A percentile compares a stretch with the other conserved stretches of the same genome.
These are phyloP conservation scores for Helicoverpa assulta DNA, from an alignment of 2,888 invertebrate species.

Conservation along the genomic window DNA sequence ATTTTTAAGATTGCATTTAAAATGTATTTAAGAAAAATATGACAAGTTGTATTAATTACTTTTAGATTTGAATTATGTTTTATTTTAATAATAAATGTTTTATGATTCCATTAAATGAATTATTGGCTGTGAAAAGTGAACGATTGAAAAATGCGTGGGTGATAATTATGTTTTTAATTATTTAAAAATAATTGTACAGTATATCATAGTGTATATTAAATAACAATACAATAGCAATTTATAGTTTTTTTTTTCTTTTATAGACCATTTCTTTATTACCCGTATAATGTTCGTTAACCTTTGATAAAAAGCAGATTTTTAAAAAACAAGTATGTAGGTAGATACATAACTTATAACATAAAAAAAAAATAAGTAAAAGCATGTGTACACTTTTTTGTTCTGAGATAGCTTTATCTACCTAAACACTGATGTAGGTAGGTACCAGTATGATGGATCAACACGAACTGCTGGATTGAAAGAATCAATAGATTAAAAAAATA, in stretches of 20 bases:
- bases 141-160: slow-evolving; percentile 17
- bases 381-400: too few relatives aligned
- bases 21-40: neutral
- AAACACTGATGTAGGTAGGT: too few relatives aligned
- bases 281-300: neutral
- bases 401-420: too few relatives aligned
- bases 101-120: slow-evolving; percentile 19
- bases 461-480: too few relatives aligned
- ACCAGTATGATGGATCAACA: too few relatives aligned
- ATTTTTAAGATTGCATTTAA: neutral
- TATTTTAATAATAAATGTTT: slow-evolving; percentile 18
- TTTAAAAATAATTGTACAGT: slow-evolving; percentile 27
- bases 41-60: neutral
- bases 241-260: slow-evolving; percentile 24
- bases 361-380: too few relatives aligned
- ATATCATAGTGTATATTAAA: slow-evolving; percentile 26
- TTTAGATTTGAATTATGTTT: slow-evolving; percentile 8
- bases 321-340: too few relatives aligned
- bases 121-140: slow-evolving; percentile 49
- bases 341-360: too few relatives aligned
- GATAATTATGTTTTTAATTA: slow-evolving; percentile 18
- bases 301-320: too few relatives aligned
- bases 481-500: too few relatives aligned
- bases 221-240: slow-evolving; percentile 17
- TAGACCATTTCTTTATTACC: neutral